These are phyloP conservation scores for Pavo muticus DNA, from an alignment of 2,113 vertebrate genomes.

Conservation along the genomic window DNA sequence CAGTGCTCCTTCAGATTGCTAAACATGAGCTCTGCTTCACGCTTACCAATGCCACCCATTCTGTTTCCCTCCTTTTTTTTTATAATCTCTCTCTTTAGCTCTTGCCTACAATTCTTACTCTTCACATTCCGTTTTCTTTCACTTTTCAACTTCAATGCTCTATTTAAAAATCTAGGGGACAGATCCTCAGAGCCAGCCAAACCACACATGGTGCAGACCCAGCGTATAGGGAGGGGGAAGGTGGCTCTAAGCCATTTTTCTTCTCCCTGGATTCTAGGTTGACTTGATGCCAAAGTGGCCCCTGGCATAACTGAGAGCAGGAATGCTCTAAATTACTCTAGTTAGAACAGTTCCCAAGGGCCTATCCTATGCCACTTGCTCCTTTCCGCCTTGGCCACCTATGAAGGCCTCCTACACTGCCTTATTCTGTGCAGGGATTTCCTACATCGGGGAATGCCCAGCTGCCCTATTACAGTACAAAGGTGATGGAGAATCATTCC, in stretches of 20 bases:
- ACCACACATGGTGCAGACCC: conserved; percentile 63
- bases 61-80: background rate
- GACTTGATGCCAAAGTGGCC: conserved; percentile 71
- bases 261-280: conserved; percentile 66
- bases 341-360: conserved; percentile 70
- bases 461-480: conserved; percentile 56
- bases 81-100: conserved; percentile 11
- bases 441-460: conserved; percentile 61
- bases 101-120: conserved; percentile 32
- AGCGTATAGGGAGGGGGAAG: conserved; percentile 38
- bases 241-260: conserved; percentile 68
- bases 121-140: conserved; percentile 19
- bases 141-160: conserved; percentile 33
- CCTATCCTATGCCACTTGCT: conserved; percentile 72
- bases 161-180: conserved; percentile 52
- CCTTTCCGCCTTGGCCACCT: conserved; percentile 64
- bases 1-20: conserved; percentile 6
- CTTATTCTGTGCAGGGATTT: conserved; percentile 60
- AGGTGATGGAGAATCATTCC: conserved; percentile 59
- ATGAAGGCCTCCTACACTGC: conserved; percentile 69
- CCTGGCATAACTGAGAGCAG: conserved; percentile 68
- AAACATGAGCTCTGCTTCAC: conserved; percentile 5
- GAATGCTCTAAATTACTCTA: conserved; percentile 70
- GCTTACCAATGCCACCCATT: conserved; percentile 23
- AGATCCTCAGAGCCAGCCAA: conserved; percentile 61